Percentiles rank a stretch among this genome's conserved stretches.
Evolutionary conservation across 2,888 invertebrate genomes (phyloP).

Genomic region (Epirrita christyi): DNA sequence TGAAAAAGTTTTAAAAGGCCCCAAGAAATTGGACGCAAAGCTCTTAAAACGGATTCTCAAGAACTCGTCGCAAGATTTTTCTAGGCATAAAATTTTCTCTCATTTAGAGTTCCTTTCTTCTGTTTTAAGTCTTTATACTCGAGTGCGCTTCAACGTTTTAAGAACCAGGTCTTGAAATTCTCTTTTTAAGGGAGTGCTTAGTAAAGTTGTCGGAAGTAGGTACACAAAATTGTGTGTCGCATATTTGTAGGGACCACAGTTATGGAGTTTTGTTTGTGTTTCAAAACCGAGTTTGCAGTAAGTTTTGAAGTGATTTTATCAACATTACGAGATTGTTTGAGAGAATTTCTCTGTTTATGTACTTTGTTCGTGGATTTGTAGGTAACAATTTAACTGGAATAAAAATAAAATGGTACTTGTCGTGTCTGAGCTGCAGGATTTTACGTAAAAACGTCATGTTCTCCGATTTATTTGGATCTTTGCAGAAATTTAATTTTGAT

Average conservation of each 20-base stretch:
- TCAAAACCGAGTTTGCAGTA: background rate
- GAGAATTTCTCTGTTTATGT: no score
- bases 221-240: background rate
- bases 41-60: constrained; percentile 19
- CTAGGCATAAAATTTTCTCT: constrained; percentile 7
- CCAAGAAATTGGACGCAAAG: constrained; percentile 1
- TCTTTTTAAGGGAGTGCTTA: constrained; percentile 2
- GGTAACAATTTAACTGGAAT: no score
- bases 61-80: constrained; percentile 5
- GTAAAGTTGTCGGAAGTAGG: background rate
- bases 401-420: no score
- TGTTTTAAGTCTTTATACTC: constrained; percentile 1
- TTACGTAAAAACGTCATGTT: no score
- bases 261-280: constrained; percentile 3
- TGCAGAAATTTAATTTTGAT: no score
- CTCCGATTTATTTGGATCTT: no score
- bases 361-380: no score
- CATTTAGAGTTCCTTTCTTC: constrained; percentile 10
- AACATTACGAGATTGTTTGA: no score
- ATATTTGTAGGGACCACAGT: background rate
- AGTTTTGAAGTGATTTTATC: constrained; percentile 2
- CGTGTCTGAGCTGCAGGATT: no score
- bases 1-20: constrained; percentile 39
- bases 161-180: constrained; percentile 3
- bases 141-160: constrained; percentile 12